Base-by-base conservation (phyloP, 2,113 vertebrate genomes). In the Pyrgilauda ruficollis region DNA sequence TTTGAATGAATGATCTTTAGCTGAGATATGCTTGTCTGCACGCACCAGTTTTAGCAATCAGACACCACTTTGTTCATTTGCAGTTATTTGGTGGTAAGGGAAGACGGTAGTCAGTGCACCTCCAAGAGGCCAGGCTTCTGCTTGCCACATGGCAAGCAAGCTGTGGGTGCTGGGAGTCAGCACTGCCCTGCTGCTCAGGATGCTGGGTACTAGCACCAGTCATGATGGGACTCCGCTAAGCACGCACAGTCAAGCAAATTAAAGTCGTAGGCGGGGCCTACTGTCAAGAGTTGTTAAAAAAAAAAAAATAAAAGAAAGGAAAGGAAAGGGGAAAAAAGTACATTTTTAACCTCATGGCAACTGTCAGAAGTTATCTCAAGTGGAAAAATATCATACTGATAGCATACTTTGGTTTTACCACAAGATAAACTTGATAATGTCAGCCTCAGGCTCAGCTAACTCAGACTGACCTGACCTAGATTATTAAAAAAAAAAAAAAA, bases 321-420 rank as follows among this genome's bases (percentile, higher is more conserved):
- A 46, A 5, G 6, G 39, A 41, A 41, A 11, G 13, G 8, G 0
- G 0, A 9, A 47, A 19, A 55, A 82, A 31, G 22, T 22, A 53
- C 7, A 5, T n/a, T 95, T 92, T 93, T 94, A 91, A 93, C 90
- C 90, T 88, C 78, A 89, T 91, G 79, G 87, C 85, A 86, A 94
- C 82, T 93, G 90, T 96, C 92, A 93, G 72, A 90, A 95, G 56
- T 77, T 93, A 74, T 84, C 64, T 94, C 91, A 89, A 95, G 92
- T 90, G 91, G 90, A 95, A 97, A 90, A 94, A 89, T 61, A 94
- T 67, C 1, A n/a, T 61, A 93, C 35, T 89, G 84, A 93, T 94
- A 92, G 73, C 4, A 1, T 89, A 63, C 76, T 92, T 94, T 89
- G 91, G 86, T 89, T 90, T 89, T 96, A 95, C 89, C 94, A 91